Evolutionary conservation across 2,888 invertebrate genomes (phyloP), one percentile per base, ranked within the genome.

Genomic region (Cremastinae sp.): DNA sequence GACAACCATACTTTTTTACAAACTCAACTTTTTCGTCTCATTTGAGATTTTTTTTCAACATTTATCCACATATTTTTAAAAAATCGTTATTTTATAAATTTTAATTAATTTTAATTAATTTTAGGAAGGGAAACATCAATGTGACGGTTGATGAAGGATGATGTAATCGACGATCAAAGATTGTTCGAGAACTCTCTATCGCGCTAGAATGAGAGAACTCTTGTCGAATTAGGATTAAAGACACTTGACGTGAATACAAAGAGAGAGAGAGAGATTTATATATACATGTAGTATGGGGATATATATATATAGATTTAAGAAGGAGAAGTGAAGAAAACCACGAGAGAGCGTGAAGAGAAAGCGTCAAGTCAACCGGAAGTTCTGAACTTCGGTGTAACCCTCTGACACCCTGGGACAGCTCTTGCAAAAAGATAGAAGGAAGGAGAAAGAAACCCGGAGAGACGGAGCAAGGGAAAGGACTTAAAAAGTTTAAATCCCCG

Each of bases 11-110:
- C 62, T 74, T 43, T 47, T 75, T 79, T 80, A 80, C 83, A 71
- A 85, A 84, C 81, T 84, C 85, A 85, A 87, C 85, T 87, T 84
- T 82, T 82, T 80, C 79, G 82, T 81, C 83, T 18, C 43, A 53
- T 64, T 59, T 12, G 59, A 70, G 70, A 22, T 43, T 56, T 47
- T 56, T 38, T 3, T 14, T 51, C 51, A 41, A 9, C 12, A 10
- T 16, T 5, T 41, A 10, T 9, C 12, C 22, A 8, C 14, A 4
- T 28, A n/a, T n/a, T n/a, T n/a, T n/a, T n/a, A n/a, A n/a, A n/a
- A n/a, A n/a, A n/a, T n/a, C n/a, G n/a, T n/a, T 34, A 4, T 43
- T 59, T 34, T 43, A 5, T 16, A 10, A 20, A 12, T 18, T 18
- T 18, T 12, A 8, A 12, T 20, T 5, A 14, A 5, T 14, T 65